Base-by-base conservation (phyloP, 2,113 vertebrate genomes). In the Chrysochloris asiatica region DNA sequence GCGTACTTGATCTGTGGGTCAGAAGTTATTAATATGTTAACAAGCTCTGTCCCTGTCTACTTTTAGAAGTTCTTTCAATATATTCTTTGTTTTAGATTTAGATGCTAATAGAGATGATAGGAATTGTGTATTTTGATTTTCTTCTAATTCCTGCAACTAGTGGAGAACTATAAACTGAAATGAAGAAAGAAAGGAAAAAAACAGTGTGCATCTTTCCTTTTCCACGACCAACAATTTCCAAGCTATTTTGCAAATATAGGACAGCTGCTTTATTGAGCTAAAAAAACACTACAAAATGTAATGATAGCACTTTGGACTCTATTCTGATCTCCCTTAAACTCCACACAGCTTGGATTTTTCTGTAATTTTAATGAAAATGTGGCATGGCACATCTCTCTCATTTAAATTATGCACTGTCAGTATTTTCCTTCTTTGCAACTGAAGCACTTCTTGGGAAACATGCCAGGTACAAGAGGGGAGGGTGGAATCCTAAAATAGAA, bases 251-350 rank as follows among this genome's bases (percentile, higher is more conserved):
- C 92, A 97, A 96, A 97, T 97, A 96, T 95, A 97, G 94, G 95
- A 97, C 96, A 97, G 96, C 96, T 98, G 97, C 86, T 97, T 98
- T 98, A 97, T 97, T 97, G 95, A 96, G 95, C 90, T 95, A 96
- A 94, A 96, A 95, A 94, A 95, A 87, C 94, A 94, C 83, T 85
- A 86, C 93, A 94, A 97, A 94, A 94, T 96, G 83, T 95, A 97
- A 95, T 95, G 93, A 96, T 93, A 96, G 92, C 90, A 95, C 96
- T 94, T 97, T 95, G 92, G 95, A 97, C 89, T 97, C 88, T 96
- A 96, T 97, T 97, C 94, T 97, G 95, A 93, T 97, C 94, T 95
- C 94, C 93, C 94, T 96, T 95, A 90, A 75, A 93, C 78, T 91
- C 82, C 87, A 96, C 93, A 95, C 52, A 97, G 90, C 92, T 97